These are phyloP conservation scores for Trididemnum nubilum DNA, from an alignment of 23 tunicate genomes.

Conservation along the genomic window DNA sequence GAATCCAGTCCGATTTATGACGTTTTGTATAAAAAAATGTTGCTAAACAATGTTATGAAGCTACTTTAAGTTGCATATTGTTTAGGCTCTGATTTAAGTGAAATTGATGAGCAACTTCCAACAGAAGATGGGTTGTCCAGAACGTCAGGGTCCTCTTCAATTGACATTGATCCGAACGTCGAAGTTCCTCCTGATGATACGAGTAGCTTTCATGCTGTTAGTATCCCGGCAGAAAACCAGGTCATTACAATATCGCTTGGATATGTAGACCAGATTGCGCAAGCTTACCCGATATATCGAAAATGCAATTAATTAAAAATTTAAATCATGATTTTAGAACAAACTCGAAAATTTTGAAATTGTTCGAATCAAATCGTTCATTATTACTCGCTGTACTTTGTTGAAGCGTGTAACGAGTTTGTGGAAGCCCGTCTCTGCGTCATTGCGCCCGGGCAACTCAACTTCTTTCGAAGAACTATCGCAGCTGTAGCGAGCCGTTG, in stretches of 20 bases:
- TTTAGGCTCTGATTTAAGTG: conserved; percentile 84
- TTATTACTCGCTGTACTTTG: too few relatives aligned
- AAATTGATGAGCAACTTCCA: conserved; percentile 67
- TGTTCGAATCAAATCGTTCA: too few relatives aligned
- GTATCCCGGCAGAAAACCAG: conserved; percentile 86
- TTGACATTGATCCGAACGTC: conserved; percentile 78
- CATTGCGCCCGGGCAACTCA: too few relatives aligned
- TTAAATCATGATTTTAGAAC: background rate
- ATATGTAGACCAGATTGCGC: too few relatives aligned
- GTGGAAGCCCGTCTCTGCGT: too few relatives aligned
- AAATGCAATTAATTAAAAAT: background rate
- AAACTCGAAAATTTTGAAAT: background rate
- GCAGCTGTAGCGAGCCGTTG: too few relatives aligned
- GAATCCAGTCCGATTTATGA: too few relatives aligned
- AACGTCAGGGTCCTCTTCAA: conserved; percentile 79
- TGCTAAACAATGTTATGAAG: too few relatives aligned
- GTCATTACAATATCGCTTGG: conserved; percentile 21
- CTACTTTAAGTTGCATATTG: too few relatives aligned
- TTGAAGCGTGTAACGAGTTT: too few relatives aligned
- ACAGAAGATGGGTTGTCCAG: conserved; percentile 74
- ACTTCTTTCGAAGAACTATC: too few relatives aligned
- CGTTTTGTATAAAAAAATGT: too few relatives aligned
- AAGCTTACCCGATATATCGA: background rate
- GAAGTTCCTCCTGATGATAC: conserved; percentile 79
- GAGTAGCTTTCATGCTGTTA: conserved; percentile 78